Evolutionary conservation across 1,140 invertebrate species (phyloP).

Genomic region (Drosophila jambulina): DNA sequence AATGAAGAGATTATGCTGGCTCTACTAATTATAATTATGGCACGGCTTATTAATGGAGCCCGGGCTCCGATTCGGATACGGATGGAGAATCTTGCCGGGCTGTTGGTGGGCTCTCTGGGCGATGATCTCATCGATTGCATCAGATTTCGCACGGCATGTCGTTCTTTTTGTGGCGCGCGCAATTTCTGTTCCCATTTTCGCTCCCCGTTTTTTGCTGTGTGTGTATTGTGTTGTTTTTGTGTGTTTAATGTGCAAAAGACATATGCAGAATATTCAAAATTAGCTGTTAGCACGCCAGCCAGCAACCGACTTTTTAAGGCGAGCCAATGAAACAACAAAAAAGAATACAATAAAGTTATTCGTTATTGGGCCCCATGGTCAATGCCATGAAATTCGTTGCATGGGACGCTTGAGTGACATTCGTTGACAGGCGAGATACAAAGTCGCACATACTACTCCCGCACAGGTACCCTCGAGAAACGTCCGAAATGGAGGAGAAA

Average conservation of each 20-base stretch:
- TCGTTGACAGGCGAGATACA: slow-evolving; percentile 43
- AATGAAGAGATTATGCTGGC: slow-evolving; percentile 37
- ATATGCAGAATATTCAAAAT: slow-evolving; percentile 78
- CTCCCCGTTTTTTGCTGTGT: slow-evolving; percentile 25
- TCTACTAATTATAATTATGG: slow-evolving; percentile 48
- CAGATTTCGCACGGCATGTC: slow-evolving; percentile 79
- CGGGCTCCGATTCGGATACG: slow-evolving; percentile 39
- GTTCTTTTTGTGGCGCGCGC: slow-evolving; percentile 65
- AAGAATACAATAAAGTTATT: slow-evolving; percentile 17
- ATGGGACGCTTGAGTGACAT: slow-evolving; percentile 51
- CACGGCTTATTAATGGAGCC: slow-evolving; percentile 58
- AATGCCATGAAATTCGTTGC: slow-evolving; percentile 65
- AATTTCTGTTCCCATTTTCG: slow-evolving; percentile 55
- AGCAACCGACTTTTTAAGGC: slow-evolving; percentile 60
- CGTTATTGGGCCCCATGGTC: slow-evolving; percentile 49
- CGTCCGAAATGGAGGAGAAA: slow-evolving; percentile 3
- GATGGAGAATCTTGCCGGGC: slow-evolving; percentile 41
- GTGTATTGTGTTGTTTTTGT: slow-evolving; percentile 13
- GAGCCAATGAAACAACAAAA: slow-evolving; percentile 26
- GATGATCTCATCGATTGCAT: slow-evolving; percentile 83
- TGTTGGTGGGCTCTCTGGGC: slow-evolving; percentile 37
- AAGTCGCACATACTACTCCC: slow-evolving; percentile 20
- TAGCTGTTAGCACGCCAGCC: slow-evolving; percentile 68
- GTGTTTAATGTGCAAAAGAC: slow-evolving; percentile 56
- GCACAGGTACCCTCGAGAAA: slow-evolving; percentile 32